phyloP scores from a whole-genome alignment of 2,888 invertebrate species.

The Imbricaverruca yamaguchii region DNA sequence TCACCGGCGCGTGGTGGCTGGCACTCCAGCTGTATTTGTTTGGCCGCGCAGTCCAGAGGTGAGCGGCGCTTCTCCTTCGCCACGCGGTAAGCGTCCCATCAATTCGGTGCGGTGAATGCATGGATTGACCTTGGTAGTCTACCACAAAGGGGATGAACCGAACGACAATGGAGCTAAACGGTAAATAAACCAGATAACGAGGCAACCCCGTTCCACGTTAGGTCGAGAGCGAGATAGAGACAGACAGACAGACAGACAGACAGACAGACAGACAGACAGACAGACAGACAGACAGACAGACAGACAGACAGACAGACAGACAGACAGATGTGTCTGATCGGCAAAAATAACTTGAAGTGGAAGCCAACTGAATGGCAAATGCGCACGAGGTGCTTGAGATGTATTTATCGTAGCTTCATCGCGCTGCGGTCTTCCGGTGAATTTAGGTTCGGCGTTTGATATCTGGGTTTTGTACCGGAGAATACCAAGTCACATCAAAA shows the following conservation, averaged over 20 bases:
- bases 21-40: not conserved
- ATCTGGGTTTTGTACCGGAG: no score
- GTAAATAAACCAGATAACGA: no score
- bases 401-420: not conserved
- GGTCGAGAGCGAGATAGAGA: not conserved
- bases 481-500: no score
- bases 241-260: not conserved
- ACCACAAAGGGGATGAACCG: not conserved
- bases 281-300: no score
- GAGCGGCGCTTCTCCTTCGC: not conserved
- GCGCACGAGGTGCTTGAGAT: no score
- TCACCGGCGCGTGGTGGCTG: no score
- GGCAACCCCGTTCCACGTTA: no score
- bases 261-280: not conserved
- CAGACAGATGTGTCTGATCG: no score
- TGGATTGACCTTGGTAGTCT: not conserved
- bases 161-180: not conserved
- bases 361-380: no score
- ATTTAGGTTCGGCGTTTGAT: no score
- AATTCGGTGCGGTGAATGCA: slow-evolving; percentile 1
- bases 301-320: no score
- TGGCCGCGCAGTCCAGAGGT: not conserved
- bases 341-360: no score
- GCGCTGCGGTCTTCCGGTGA: not conserved
- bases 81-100: not conserved